These are phyloP conservation scores for Meta bourneti DNA, from an alignment of 2,888 invertebrate genomes.

Conservation along the genomic window DNA sequence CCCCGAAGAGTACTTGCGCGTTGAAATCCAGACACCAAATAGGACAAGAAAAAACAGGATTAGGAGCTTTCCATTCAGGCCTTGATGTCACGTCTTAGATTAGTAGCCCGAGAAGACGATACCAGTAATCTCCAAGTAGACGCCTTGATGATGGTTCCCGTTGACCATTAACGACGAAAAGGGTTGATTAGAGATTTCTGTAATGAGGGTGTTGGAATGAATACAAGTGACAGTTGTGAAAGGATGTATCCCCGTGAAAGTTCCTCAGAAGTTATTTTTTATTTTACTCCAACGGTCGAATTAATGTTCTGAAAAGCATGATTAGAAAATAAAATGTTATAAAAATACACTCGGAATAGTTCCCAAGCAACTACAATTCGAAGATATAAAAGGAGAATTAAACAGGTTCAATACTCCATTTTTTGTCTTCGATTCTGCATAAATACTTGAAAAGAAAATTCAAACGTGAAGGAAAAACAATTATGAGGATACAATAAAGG, in stretches of 20 bases:
- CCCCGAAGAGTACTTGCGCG: not conserved
- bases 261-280: too few relatives aligned
- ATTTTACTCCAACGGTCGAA: too few relatives aligned
- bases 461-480: too few relatives aligned
- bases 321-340: not conserved
- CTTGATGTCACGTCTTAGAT: slow-evolving; percentile 19
- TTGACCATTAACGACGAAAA: not conserved
- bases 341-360: not conserved
- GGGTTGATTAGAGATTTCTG: not conserved
- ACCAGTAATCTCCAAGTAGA: not conserved
- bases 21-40: not conserved
- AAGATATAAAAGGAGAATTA: not conserved
- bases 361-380: not conserved
- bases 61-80: not conserved
- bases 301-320: too few relatives aligned
- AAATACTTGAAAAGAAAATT: too few relatives aligned
- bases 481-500: too few relatives aligned
- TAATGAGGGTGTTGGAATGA: not conserved
- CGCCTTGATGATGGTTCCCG: slow-evolving; percentile 2
- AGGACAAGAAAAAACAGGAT: not conserved
- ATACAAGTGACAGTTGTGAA: not conserved
- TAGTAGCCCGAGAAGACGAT: not conserved
- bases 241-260: not conserved
- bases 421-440: too few relatives aligned
- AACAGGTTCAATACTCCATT: too few relatives aligned